Evolutionary conservation across 2,888 invertebrate species (phyloP), one percentile per base, ranked within the genome.

Genomic region (Salpingus planirostris): DNA sequence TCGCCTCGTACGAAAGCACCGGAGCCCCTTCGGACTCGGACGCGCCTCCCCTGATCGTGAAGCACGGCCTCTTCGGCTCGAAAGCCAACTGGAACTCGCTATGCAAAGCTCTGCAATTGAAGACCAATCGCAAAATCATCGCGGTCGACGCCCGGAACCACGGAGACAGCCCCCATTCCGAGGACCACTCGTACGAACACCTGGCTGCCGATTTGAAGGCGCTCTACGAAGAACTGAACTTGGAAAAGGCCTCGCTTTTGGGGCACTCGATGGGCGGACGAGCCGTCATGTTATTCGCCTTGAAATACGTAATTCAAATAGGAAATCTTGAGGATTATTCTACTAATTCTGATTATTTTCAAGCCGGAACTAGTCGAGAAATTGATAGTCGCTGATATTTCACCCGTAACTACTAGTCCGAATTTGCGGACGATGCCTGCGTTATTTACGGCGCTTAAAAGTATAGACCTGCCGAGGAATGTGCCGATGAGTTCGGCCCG

Each of bases 241-340:
- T 88, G 24, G 57, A 70, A 0, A 78, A 78, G 58, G 75, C 78
- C 1, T 68, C 78, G 3, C 54, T 90, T 11, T 62, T 96, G 50
- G 95, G 95, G 0, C 95, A 96, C 62, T 92, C 92, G 47, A 91
- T 96, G 91, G 95, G 95, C 11, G 96, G 95, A n/a, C 77, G 90
- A 40, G 75, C 87, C 4, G 81, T 83, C 51, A 93, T 95, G 92
- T 74, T 77, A 31, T 68, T 87, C 31, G 84, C 92, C 22, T 67
- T 93, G 28, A 71, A 73, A 59, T 70, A 78, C 65, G 81, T 81
- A 64, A 49, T n/a, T n/a, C n/a, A n/a, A n/a, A n/a, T n/a, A n/a
- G n/a, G n/a, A n/a, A n/a, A n/a, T n/a, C n/a, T n/a, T n/a, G n/a
- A n/a, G n/a, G n/a, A n/a, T n/a, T n/a, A n/a, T n/a, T n/a, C n/a